phyloP scores from a whole-genome alignment of 2,888 invertebrate species.

The Lycocerus yunnanus region DNA sequence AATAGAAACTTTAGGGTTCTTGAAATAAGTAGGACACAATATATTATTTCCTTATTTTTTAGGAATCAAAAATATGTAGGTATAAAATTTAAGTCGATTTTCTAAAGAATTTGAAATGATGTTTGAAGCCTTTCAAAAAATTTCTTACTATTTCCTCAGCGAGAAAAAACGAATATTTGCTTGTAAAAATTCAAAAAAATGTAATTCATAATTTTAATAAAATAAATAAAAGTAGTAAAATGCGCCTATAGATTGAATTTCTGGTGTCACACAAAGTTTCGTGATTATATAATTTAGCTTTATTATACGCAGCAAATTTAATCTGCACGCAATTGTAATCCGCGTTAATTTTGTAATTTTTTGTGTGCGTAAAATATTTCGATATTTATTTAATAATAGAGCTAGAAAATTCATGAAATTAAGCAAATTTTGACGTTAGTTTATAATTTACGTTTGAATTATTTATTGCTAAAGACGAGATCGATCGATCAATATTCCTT shows the following conservation, averaged over 20 bases:
- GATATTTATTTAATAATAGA: not conserved
- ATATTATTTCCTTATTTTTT: not conserved
- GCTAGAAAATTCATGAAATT: not conserved
- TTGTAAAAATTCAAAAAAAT: not conserved
- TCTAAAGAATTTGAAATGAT: not conserved
- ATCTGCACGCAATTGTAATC: not conserved
- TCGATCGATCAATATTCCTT: not conserved
- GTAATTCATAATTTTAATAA: not conserved
- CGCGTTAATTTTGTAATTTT: not conserved
- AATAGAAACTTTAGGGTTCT: not conserved
- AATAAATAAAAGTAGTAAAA: not conserved
- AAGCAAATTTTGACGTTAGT: not conserved
- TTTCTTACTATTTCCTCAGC: not conserved
- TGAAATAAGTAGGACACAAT: not conserved
- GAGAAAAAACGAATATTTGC: not conserved
- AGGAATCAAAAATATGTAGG: not conserved
- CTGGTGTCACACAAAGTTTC: not conserved
- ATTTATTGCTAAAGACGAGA: not conserved
- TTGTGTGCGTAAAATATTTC: no score
- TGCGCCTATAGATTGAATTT: not conserved
- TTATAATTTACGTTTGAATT: not conserved
- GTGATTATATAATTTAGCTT: not conserved
- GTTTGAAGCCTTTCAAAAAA: not conserved
- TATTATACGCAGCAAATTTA: not conserved
- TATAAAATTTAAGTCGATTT: not conserved